phyloP scores from a whole-genome alignment of 2,888 invertebrate species.

The Mythimna loreyi region DNA sequence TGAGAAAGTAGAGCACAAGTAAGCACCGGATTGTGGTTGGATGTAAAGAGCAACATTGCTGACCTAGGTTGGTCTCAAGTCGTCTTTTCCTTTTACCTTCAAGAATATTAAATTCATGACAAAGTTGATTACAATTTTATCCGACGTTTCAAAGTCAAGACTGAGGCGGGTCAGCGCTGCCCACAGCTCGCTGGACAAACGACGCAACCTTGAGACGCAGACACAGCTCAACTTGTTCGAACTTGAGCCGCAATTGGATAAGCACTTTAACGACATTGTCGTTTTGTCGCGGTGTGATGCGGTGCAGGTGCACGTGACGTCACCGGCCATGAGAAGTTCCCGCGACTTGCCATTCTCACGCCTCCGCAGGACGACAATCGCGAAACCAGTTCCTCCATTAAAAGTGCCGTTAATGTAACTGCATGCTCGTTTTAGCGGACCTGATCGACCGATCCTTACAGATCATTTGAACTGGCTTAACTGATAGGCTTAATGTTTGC shows the following conservation, averaged over 20 bases:
- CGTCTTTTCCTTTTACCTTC: conserved; percentile 1
- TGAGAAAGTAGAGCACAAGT: conserved; percentile 51
- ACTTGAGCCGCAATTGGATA: conserved; percentile 85
- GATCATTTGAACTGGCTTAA: conserved; percentile 56
- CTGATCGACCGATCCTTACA: conserved; percentile 68
- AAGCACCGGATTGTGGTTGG: conserved; percentile 22
- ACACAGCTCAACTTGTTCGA: conserved; percentile 76
- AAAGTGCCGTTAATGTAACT: conserved; percentile 86
- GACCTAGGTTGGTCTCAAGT: background rate
- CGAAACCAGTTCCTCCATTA: conserved; percentile 85
- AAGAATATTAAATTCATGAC: conserved; percentile 27
- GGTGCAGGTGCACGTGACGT: conserved; percentile 87
- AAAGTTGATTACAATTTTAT: conserved; percentile 37
- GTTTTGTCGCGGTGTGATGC: conserved; percentile 77
- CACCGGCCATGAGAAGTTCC: conserved; percentile 86
- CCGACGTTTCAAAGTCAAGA: conserved; percentile 33
- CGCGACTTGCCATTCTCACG: conserved; percentile 87
- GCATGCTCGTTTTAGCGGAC: conserved; percentile 73
- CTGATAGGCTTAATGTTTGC: conserved; percentile 54
- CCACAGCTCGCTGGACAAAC: conserved; percentile 43
- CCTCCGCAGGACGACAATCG: conserved; percentile 84
- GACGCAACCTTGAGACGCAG: conserved; percentile 68
- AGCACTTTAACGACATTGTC: conserved; percentile 82
- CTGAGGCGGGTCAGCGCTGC: conserved; percentile 21
- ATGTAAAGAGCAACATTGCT: conserved; percentile 20